Evolutionary conservation across 2,113 vertebrate genomes (phyloP).

Genomic region (Ariopsis seemanni): DNA sequence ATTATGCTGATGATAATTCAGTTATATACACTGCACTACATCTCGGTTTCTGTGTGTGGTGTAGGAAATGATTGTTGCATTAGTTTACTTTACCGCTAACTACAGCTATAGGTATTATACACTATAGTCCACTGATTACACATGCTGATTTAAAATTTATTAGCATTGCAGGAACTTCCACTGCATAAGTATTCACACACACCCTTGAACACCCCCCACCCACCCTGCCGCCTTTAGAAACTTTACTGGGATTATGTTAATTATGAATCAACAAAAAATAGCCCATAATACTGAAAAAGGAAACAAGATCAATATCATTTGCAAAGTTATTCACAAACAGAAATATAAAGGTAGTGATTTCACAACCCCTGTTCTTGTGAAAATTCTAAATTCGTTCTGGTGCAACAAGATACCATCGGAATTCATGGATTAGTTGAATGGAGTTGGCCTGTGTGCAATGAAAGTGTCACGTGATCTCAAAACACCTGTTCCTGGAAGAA

Average conservation of each 20-base stretch:
- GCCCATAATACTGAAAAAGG: neutral
- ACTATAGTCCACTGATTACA: neutral
- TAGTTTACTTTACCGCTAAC: neutral
- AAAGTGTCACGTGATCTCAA: neutral
- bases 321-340: neutral
- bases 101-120: neutral
- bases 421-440: neutral
- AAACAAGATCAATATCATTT: neutral
- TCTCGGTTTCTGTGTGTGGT: too few species aligned
- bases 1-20: neutral
- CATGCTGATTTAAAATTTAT: neutral
- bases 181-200: too few species aligned
- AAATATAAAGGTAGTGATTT: neutral
- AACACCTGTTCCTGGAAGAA: neutral
- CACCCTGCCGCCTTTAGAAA: too few species aligned
- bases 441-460: neutral
- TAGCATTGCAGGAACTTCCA: neutral
- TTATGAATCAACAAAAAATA: neutral
- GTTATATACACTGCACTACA: neutral
- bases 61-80: neutral
- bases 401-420: neutral
- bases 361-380: neutral
- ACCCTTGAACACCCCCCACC: too few species aligned
- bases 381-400: neutral
- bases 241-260: too few species aligned